phyloP scores from a whole-genome alignment of 23 tunicate species.

The Botrylloides violaceus region DNA sequence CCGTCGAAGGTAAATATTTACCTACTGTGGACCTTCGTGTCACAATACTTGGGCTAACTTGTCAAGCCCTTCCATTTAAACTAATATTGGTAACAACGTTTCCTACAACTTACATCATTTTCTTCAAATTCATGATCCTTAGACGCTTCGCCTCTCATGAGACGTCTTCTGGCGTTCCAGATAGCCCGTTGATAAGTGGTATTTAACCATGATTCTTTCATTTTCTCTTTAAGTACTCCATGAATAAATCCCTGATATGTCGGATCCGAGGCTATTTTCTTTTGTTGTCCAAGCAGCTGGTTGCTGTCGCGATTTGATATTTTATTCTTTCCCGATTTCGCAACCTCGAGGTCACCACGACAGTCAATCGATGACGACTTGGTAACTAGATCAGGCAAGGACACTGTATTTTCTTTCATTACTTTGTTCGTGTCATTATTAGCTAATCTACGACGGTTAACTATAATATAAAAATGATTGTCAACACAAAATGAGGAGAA shows the following conservation, averaged over 20 bases:
- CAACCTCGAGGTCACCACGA: neutral
- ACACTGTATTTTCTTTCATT: neutral
- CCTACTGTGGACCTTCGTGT: slow-evolving; percentile 6
- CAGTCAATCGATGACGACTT: slow-evolving; percentile 23
- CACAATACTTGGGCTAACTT: neutral
- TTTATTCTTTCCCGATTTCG: neutral
- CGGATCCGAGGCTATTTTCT: neutral
- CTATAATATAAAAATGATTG: too few relatives aligned
- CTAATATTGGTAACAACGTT: too few relatives aligned
- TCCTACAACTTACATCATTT: slow-evolving; percentile 11
- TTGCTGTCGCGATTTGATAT: neutral
- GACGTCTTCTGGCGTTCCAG: slow-evolving; percentile 44
- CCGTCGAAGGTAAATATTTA: slow-evolving; percentile 7
- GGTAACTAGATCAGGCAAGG: slow-evolving; percentile 20
- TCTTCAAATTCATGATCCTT: neutral
- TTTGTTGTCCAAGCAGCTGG: neutral
- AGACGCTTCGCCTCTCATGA: neutral
- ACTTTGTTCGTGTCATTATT: neutral
- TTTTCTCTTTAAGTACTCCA: slow-evolving; percentile 9
- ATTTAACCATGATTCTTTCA: slow-evolving; percentile 49
- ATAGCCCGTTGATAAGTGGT: slow-evolving; percentile 49
- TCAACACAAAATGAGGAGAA: too few relatives aligned
- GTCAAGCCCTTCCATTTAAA: neutral
- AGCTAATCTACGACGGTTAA: too few relatives aligned
- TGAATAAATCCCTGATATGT: slow-evolving; percentile 5